phyloP scores from a whole-genome alignment of 2,888 invertebrate species.

The Mesochorus sp. region DNA sequence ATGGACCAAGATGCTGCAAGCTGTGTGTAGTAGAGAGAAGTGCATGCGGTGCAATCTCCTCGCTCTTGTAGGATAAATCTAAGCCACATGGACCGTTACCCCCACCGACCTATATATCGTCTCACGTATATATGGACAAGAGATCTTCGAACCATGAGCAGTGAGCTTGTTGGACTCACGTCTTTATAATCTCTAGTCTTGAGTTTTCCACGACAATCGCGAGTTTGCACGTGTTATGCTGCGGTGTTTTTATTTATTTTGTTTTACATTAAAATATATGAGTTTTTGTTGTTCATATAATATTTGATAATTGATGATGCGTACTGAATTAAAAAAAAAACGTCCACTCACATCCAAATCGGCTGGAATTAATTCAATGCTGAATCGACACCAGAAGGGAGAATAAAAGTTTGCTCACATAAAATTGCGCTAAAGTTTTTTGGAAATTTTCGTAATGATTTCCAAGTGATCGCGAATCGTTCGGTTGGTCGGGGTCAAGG shows the following conservation, averaged over 20 bases:
- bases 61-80: conserved; percentile 63
- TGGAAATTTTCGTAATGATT: no score
- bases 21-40: conserved; percentile 44
- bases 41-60: conserved; percentile 58
- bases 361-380: no score
- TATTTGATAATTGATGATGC: not conserved
- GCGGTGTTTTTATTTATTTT: not conserved
- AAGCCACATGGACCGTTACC: conserved; percentile 75
- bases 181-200: conserved; percentile 28
- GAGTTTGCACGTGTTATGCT: conserved; percentile 18
- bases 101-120: conserved; percentile 80
- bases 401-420: no score
- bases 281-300: not conserved
- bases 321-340: no score
- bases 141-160: conserved; percentile 74
- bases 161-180: conserved; percentile 60
- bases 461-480: not conserved
- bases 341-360: no score
- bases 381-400: no score
- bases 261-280: not conserved
- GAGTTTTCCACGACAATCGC: conserved; percentile 7
- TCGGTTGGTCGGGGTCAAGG: no score
- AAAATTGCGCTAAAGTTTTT: no score
- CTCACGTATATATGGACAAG: conserved; percentile 80
- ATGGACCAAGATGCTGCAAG: conserved; percentile 29